Conservation (phyloP, 2,888 invertebrate species). For the Mylabris sibirica region DNA sequence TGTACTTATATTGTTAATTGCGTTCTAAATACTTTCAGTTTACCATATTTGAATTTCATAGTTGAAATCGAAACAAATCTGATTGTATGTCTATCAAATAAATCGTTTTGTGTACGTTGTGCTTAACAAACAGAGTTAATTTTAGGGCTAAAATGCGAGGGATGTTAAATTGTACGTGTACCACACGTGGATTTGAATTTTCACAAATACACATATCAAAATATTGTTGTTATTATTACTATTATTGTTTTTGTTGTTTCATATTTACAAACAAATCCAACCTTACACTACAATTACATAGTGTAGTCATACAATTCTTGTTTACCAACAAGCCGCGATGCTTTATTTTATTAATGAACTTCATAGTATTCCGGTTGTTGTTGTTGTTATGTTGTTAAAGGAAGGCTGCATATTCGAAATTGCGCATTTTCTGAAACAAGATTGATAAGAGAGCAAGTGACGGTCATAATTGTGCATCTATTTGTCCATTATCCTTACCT, state of each 20-base stretch:
- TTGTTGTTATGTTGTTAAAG: neutral
- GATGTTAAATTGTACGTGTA: neutral
- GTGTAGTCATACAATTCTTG: slow-evolving; percentile 30
- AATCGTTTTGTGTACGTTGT: neutral
- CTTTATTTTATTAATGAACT: slow-evolving; percentile 35
- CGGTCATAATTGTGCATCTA: too few relatives aligned
- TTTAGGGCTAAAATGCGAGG: neutral
- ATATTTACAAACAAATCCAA: slow-evolving; percentile 34
- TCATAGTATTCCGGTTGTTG: slow-evolving; percentile 14
- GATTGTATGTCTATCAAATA: neutral
- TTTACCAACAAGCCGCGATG: slow-evolving; percentile 35
- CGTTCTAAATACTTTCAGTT: too few relatives aligned
- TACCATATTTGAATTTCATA: too few relatives aligned
- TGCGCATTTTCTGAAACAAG: slow-evolving; percentile 28
- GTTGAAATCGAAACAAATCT: too few relatives aligned
- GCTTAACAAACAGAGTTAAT: neutral
- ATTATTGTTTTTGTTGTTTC: too few relatives aligned
- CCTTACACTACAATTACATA: slow-evolving; percentile 34
- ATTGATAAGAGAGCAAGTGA: neutral
- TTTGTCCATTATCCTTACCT: too few relatives aligned
- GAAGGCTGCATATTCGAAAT: slow-evolving; percentile 24
- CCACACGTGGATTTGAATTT: neutral
- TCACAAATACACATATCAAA: neutral
- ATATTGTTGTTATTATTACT: too few relatives aligned
- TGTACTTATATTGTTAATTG: too few relatives aligned